Conservation (phyloP, 2,113 vertebrate genomes). For the Irena cyanogastra region DNA sequence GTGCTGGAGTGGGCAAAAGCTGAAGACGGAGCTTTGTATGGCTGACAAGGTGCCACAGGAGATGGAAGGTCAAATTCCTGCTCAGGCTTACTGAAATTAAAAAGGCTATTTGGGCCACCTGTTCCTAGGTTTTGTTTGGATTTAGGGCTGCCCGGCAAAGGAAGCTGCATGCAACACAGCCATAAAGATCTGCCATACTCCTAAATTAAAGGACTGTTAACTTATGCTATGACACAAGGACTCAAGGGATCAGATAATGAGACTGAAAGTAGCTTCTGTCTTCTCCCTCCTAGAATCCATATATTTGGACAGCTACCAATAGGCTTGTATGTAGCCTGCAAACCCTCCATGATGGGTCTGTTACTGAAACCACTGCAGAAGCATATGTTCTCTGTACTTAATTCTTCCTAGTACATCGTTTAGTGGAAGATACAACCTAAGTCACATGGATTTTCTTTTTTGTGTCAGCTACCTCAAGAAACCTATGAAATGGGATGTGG, state of each 20-base stretch:
- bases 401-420: neutral
- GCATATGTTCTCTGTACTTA: neutral
- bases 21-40: neutral
- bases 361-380: neutral
- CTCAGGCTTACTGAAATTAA: neutral
- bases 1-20: neutral
- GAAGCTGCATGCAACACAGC: neutral
- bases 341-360: rapidly evolving
- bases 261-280: neutral
- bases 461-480: neutral
- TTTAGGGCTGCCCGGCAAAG: too few species aligned
- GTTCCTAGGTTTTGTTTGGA: neutral
- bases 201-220: neutral
- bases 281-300: neutral
- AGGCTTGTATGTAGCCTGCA: neutral
- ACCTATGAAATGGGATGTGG: neutral
- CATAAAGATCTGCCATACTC: neutral
- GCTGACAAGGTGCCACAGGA: neutral
- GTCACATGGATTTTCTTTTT: neutral
- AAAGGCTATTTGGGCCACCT: neutral
- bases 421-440: neutral
- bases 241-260: neutral
- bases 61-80: neutral
- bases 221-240: neutral
- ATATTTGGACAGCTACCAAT: neutral